Conservation (phyloP, 1,140 invertebrate species). For the Lepidurus couesii region DNA sequence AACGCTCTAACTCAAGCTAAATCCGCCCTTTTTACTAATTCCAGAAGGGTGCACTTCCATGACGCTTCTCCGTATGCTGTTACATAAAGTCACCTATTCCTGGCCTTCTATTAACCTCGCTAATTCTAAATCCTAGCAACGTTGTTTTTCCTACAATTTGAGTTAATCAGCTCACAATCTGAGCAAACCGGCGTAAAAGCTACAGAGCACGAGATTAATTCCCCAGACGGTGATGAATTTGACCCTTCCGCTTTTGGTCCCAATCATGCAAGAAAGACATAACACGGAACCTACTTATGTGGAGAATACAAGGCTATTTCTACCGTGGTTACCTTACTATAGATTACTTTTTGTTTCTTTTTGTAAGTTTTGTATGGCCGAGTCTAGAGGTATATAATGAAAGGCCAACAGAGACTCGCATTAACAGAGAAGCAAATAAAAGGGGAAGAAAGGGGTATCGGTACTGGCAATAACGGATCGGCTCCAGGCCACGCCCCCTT, state of each 20-base stretch:
- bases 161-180: not conserved
- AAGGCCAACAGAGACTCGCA: not conserved
- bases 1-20: not conserved
- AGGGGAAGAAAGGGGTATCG: not conserved
- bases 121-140: not conserved
- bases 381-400: not conserved
- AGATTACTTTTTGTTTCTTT: not conserved
- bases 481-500: not conserved
- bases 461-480: not conserved
- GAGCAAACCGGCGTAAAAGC: not conserved
- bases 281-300: not conserved
- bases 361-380: not conserved
- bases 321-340: not conserved
- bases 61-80: not conserved
- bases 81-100: not conserved
- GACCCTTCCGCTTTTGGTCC: not conserved
- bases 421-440: not conserved
- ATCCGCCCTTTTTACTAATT: not conserved
- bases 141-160: not conserved
- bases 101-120: not conserved
- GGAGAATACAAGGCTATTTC: not conserved
- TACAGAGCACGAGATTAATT: not conserved
- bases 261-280: not conserved
- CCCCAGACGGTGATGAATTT: not conserved
- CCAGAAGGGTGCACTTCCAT: not conserved